Conservation (phyloP, 2,888 invertebrate genomes). For the Brachylomia viminalis region DNA sequence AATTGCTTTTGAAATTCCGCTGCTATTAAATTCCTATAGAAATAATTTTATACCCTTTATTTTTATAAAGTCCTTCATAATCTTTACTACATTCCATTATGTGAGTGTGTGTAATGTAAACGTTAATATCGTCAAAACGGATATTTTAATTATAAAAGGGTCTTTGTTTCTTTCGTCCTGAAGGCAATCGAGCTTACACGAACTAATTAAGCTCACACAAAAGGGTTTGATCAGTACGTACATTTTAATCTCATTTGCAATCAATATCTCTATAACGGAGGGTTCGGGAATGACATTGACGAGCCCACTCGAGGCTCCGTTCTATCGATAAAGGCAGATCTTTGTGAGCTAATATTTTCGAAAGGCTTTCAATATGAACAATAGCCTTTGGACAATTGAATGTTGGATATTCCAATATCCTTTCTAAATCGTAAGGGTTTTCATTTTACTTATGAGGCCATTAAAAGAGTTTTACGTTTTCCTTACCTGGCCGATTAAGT, state of each 20-base stretch:
- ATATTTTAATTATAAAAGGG: slow-evolving; percentile 46
- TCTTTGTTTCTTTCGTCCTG: slow-evolving; percentile 45
- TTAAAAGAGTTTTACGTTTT: slow-evolving; percentile 56
- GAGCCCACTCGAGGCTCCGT: slow-evolving; percentile 66
- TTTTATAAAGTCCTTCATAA: slow-evolving; percentile 5
- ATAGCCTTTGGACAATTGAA: slow-evolving; percentile 70
- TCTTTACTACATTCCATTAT: slow-evolving; percentile 20
- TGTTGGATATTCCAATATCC: slow-evolving; percentile 66
- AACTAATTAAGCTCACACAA: slow-evolving; percentile 69
- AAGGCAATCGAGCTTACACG: slow-evolving; percentile 55
- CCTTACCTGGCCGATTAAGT: slow-evolving; percentile 42
- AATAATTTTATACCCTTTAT: slow-evolving; percentile 6
- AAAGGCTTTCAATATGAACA: slow-evolving; percentile 73
- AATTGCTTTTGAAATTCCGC: slow-evolving; percentile 30
- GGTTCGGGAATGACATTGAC: slow-evolving; percentile 70
- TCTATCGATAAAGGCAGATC: slow-evolving; percentile 68
- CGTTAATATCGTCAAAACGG: slow-evolving; percentile 21
- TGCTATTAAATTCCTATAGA: slow-evolving; percentile 27
- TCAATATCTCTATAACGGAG: slow-evolving; percentile 71
- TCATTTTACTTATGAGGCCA: slow-evolving; percentile 57
- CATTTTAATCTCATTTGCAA: slow-evolving; percentile 77
- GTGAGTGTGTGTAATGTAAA: slow-evolving; percentile 7
- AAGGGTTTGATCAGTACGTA: slow-evolving; percentile 70
- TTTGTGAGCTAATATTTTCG: slow-evolving; percentile 74
- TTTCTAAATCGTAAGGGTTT: slow-evolving; percentile 66